phyloP scores from a whole-genome alignment of 1,140 invertebrate genomes.

The Conus ventricosus region DNA sequence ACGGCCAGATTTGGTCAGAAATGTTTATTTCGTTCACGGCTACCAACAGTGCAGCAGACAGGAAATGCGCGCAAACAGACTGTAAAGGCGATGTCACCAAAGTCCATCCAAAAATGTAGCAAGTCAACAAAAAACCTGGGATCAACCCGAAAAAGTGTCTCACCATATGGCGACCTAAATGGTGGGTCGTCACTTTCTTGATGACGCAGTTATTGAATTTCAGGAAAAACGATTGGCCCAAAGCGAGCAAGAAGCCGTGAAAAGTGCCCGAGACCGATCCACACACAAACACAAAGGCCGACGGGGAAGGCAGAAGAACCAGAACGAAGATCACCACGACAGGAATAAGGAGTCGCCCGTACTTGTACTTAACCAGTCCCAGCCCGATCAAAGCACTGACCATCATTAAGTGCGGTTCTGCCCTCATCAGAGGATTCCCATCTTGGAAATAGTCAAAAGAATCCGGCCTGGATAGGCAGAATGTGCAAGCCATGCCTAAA shows the following conservation, averaged over 20 bases:
- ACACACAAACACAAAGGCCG: slow-evolving; percentile 35
- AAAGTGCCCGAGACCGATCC: slow-evolving; percentile 46
- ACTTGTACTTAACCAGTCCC: slow-evolving; percentile 1
- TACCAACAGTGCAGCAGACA: background rate
- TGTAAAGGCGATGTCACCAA: slow-evolving; percentile 16
- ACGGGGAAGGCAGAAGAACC: slow-evolving; percentile 23
- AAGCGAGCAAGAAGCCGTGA: slow-evolving; percentile 43
- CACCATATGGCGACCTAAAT: slow-evolving; percentile 5
- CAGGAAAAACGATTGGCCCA: slow-evolving; percentile 40
- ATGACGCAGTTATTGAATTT: slow-evolving; percentile 43
- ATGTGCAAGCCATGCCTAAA: slow-evolving; percentile 45
- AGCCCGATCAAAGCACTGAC: slow-evolving; percentile 29
- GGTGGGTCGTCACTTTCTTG: slow-evolving; percentile 10
- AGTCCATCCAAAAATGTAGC: slow-evolving; percentile 14
- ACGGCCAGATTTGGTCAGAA: background rate
- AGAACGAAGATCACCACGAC: slow-evolving; percentile 15
- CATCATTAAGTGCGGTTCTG: slow-evolving; percentile 42
- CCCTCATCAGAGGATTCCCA: slow-evolving; percentile 17
- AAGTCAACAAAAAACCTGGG: background rate
- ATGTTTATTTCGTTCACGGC: slow-evolving; percentile 21
- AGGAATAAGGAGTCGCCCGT: slow-evolving; percentile 13
- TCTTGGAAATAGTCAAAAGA: slow-evolving; percentile 1
- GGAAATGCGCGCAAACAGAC: background rate
- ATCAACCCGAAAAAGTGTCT: slow-evolving; percentile 11
- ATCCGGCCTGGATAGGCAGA: slow-evolving; percentile 46